These are phyloP conservation scores for Hyposoter dolosus DNA, from an alignment of 2,888 invertebrate genomes.

Conservation along the genomic window DNA sequence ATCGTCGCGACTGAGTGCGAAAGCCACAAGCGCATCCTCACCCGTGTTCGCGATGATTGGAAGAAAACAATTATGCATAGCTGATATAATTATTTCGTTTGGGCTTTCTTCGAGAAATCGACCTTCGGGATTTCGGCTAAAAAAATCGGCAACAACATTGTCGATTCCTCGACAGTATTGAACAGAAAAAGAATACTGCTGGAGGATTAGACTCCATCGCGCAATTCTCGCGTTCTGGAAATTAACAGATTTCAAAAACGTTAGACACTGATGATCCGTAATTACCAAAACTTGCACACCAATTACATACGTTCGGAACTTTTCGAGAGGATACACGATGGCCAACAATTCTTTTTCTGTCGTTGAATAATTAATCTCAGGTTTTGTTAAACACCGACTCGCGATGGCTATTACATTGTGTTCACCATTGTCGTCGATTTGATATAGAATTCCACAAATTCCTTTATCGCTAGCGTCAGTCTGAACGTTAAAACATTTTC, in stretches of 20 bases:
- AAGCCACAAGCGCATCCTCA: not conserved
- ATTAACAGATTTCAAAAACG: slow-evolving; percentile 9
- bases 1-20: not conserved
- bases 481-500: not conserved
- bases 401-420: not conserved
- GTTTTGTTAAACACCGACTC: slow-evolving; percentile 21
- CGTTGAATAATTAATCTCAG: slow-evolving; percentile 12
- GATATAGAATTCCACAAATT: slow-evolving; percentile 5
- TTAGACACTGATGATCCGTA: slow-evolving; percentile 15
- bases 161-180: slow-evolving; percentile 4
- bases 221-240: not conserved
- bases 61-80: not conserved
- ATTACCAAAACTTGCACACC: not conserved
- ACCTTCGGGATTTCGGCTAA: slow-evolving; percentile 10
- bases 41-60: not conserved
- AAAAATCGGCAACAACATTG: slow-evolving; percentile 15
- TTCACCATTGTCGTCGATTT: not conserved
- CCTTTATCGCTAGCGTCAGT: slow-evolving; percentile 17
- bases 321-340: slow-evolving; percentile 9
- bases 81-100: not conserved
- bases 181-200: not conserved
- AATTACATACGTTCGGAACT: slow-evolving; percentile 14
- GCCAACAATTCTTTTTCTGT: slow-evolving; percentile 40
- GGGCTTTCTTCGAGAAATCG: not conserved
- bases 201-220: not conserved